phyloP scores from a whole-genome alignment of 2,113 vertebrate genomes.

The Excalfactoria chinensis region DNA sequence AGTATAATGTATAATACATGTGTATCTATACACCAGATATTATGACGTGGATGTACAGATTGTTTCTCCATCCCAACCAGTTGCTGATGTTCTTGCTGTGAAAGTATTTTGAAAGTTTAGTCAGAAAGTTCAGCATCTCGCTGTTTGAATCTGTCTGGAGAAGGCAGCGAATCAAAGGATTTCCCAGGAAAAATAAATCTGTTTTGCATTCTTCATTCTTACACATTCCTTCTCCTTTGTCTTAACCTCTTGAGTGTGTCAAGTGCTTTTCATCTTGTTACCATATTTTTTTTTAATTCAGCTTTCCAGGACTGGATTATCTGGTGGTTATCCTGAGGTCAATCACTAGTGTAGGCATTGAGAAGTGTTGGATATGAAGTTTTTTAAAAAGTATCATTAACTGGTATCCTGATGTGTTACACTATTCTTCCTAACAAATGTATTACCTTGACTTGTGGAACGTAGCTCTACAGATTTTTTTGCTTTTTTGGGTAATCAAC shows the following conservation, averaged over 20 bases:
- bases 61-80: not conserved
- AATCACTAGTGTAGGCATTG: not conserved
- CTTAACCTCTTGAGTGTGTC: not conserved
- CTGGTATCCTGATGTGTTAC: not conserved
- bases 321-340: not conserved
- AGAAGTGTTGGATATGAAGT: not conserved
- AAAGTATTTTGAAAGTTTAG: not conserved
- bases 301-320: not conserved
- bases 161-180: not conserved
- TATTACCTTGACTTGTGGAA: not conserved
- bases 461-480: not conserved
- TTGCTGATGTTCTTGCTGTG: not conserved
- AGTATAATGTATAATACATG: not conserved
- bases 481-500: not conserved
- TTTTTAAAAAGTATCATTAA: not conserved
- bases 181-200: not conserved
- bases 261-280: not conserved
- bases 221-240: not conserved
- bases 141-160: not conserved
- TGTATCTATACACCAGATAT: not conserved
- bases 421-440: not conserved
- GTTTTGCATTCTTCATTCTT: not conserved
- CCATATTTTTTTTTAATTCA: not conserved
- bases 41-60: not conserved
- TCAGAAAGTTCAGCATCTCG: not conserved